Percentiles rank a stretch among this genome's conserved stretches.
Conservation (phyloP, 92 coral and sea anemone genomes). For the Epizoanthus illoricatus region DNA sequence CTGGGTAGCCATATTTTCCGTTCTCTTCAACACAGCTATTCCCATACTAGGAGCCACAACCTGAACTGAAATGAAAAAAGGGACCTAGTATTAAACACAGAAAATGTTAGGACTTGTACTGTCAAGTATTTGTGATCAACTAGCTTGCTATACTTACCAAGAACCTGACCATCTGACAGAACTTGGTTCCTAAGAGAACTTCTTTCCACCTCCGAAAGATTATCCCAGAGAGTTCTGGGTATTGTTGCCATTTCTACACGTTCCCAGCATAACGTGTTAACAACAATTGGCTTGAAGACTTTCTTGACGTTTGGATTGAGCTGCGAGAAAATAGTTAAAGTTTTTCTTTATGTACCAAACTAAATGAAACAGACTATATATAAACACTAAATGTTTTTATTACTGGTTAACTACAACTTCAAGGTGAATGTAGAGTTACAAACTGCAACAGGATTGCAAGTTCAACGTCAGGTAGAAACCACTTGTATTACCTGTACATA, state of each 20-base stretch:
- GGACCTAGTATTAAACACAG: neutral
- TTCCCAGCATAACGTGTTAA: slow-evolving; percentile 83
- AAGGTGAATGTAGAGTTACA: no score
- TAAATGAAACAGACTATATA: no score
- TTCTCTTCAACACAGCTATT: slow-evolving; percentile 25
- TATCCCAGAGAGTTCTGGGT: slow-evolving; percentile 47
- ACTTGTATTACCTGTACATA: no score
- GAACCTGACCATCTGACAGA: slow-evolving; percentile 52
- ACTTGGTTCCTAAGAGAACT: slow-evolving; percentile 54
- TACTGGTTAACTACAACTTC: no score
- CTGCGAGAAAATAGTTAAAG: neutral
- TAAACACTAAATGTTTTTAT: no score
- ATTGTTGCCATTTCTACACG: slow-evolving; percentile 70
- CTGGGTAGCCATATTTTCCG: slow-evolving; percentile 17
- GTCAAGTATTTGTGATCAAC: no score
- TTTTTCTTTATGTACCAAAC: no score
- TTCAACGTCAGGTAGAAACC: no score
- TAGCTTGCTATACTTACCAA: slow-evolving; percentile 53
- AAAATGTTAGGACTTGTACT: neutral
- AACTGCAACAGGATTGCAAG: no score
- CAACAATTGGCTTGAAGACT: slow-evolving; percentile 56
- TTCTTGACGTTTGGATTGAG: neutral
- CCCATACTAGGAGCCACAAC: slow-evolving; percentile 75
- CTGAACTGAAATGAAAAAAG: slow-evolving; percentile 46
- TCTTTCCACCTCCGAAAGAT: slow-evolving; percentile 48